Conservation (phyloP, 1,140 invertebrate species). For the Asobara japonica region DNA sequence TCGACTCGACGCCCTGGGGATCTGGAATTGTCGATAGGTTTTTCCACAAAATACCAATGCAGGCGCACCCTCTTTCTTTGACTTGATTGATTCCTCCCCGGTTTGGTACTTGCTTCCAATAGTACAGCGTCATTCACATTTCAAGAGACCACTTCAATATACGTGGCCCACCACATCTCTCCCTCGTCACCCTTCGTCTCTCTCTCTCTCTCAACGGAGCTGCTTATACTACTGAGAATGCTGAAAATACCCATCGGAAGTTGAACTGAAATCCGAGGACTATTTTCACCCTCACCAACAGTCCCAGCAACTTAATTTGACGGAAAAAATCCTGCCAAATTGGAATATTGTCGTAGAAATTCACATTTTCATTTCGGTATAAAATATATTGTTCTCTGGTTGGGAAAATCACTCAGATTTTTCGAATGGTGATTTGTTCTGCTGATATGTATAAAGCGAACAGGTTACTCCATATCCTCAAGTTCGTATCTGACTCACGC, state of each 20-base stretch:
- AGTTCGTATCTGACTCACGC: too few relatives aligned
- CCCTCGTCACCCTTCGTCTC: not conserved
- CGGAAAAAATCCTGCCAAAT: not conserved
- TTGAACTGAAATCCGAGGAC: not conserved
- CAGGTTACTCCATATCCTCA: too few relatives aligned
- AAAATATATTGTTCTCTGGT: too few relatives aligned
- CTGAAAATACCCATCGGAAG: slow-evolving; percentile 8
- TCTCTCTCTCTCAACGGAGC: not conserved
- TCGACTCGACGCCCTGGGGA: slow-evolving; percentile 11
- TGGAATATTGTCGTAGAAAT: not conserved
- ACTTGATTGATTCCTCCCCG: slow-evolving; percentile 21
- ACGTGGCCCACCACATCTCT: not conserved
- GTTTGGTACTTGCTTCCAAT: not conserved
- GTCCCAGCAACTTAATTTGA: not conserved
- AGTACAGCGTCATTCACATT: slow-evolving; percentile 3
- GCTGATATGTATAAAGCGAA: too few relatives aligned
- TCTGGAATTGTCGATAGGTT: slow-evolving; percentile 19
- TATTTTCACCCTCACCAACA: not conserved
- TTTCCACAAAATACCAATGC: slow-evolving; percentile 11
- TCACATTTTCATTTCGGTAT: too few relatives aligned
- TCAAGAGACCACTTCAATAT: slow-evolving; percentile 11
- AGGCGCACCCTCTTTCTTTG: slow-evolving; percentile 20
- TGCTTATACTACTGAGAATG: not conserved
- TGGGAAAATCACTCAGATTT: too few relatives aligned
- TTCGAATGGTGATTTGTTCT: too few relatives aligned